Evolutionary conservation across 2,113 vertebrate species (phyloP).

Genomic region (Oncorhynchus masou): DNA sequence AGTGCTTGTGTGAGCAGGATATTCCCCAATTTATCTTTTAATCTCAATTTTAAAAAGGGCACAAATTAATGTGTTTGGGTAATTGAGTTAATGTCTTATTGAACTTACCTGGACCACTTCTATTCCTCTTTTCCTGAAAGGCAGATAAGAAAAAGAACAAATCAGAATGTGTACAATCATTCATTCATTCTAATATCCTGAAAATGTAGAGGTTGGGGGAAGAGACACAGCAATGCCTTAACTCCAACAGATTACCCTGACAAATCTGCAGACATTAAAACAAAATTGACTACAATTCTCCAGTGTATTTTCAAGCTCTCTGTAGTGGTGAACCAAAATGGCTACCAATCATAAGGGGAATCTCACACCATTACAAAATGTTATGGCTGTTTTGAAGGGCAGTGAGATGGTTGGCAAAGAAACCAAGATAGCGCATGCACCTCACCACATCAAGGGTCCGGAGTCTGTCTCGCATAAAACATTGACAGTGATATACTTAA

Average conservation of each 20-base stretch:
- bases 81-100: background rate
- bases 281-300: background rate
- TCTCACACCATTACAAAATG: background rate
- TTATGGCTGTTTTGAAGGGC: background rate
- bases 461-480: background rate
- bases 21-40: background rate
- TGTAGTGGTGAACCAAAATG: background rate
- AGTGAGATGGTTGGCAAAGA: background rate
- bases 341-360: constrained; percentile 11
- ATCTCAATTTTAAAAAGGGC: background rate
- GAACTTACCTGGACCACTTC: constrained; percentile 94
- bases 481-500: background rate
- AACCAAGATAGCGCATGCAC: background rate
- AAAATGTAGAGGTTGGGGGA: background rate
- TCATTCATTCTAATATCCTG: background rate
- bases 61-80: background rate
- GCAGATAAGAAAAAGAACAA: constrained; percentile 51
- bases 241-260: too few relatives aligned
- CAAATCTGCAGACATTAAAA: background rate
- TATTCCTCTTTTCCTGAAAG: constrained; percentile 92
- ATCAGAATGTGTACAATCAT: background rate
- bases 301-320: background rate
- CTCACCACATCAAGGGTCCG: background rate
- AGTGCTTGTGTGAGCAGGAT: too few relatives aligned
- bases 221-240: background rate